phyloP scores from a whole-genome alignment of 1,140 invertebrate genomes.

The Eumeta japonica region DNA sequence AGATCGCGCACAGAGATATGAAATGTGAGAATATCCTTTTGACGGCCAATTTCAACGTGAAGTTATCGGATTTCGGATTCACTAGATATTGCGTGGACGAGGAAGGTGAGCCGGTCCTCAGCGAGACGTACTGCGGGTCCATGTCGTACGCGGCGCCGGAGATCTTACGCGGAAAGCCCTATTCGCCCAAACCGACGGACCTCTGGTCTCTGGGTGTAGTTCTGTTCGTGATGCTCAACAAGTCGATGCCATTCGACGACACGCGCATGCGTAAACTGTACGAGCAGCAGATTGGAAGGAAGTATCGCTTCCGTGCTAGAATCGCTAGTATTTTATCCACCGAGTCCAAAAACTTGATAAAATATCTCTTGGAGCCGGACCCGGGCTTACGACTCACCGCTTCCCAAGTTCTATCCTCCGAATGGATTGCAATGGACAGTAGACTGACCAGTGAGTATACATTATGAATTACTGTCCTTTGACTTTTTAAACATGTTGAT shows the following conservation, averaged over 20 bases:
- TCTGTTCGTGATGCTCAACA: slow-evolving; percentile 72
- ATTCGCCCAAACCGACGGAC: slow-evolving; percentile 65
- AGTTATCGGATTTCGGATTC: slow-evolving; percentile 82
- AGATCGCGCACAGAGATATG: slow-evolving; percentile 72
- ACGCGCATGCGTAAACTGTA: slow-evolving; percentile 69
- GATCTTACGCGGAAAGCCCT: slow-evolving; percentile 64
- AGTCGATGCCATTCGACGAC: slow-evolving; percentile 82
- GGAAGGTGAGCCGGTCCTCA: slow-evolving; percentile 56
- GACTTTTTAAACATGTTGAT: background rate
- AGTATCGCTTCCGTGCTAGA: slow-evolving; percentile 66
- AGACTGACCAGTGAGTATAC: slow-evolving; percentile 46
- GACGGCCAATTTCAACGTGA: slow-evolving; percentile 68
- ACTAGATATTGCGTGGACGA: slow-evolving; percentile 56
- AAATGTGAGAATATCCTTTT: slow-evolving; percentile 80
- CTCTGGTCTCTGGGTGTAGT: slow-evolving; percentile 72
- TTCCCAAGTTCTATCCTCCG: slow-evolving; percentile 33
- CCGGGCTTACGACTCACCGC: slow-evolving; percentile 36
- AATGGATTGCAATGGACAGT: slow-evolving; percentile 54
- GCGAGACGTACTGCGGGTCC: slow-evolving; percentile 72
- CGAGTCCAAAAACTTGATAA: slow-evolving; percentile 59
- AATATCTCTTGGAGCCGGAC: slow-evolving; percentile 67
- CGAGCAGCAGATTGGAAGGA: slow-evolving; percentile 59
- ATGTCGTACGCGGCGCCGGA: slow-evolving; percentile 72
- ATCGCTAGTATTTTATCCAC: slow-evolving; percentile 48
- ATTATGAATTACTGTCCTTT: too few species aligned